Conservation (phyloP, 2,113 vertebrate genomes). For the Mungos mungo region DNA sequence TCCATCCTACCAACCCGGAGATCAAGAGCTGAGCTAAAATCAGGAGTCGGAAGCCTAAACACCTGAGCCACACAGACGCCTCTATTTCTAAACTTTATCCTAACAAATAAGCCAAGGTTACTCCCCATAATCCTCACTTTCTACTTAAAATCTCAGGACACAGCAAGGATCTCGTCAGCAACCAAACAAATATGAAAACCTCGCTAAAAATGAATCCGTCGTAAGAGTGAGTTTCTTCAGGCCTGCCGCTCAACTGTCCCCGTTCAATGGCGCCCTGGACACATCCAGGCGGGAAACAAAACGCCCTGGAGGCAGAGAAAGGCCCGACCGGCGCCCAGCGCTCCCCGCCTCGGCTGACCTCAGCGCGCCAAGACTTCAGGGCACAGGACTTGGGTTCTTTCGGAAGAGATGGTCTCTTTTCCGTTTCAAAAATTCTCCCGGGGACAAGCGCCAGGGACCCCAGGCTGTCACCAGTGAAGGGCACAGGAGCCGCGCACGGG, state of each 20-base stretch:
- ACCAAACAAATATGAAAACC: neutral
- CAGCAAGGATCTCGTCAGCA: neutral
- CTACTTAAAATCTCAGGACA: neutral
- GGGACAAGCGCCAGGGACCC: neutral
- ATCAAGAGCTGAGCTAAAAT: too few relatives aligned
- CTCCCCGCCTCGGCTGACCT: neutral
- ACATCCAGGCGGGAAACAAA: neutral
- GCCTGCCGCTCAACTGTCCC: neutral
- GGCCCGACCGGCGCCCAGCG: neutral
- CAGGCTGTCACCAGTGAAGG: neutral
- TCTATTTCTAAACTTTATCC: neutral
- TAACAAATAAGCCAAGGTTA: neutral
- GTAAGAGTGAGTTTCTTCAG: neutral
- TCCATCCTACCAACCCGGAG: too few relatives aligned
- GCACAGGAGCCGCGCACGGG: neutral
- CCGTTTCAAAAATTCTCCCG: neutral
- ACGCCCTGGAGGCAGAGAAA: neutral
- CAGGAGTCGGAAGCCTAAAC: too few relatives aligned
- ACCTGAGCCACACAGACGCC: too few relatives aligned
- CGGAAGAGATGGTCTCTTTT: neutral
- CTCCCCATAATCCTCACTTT: neutral
- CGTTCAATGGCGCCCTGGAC: neutral
- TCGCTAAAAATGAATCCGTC: neutral
- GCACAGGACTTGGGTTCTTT: rapidly evolving
- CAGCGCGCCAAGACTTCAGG: neutral